These are phyloP conservation scores for Thera britannica DNA, from an alignment of 2,888 invertebrate genomes.

Conservation along the genomic window DNA sequence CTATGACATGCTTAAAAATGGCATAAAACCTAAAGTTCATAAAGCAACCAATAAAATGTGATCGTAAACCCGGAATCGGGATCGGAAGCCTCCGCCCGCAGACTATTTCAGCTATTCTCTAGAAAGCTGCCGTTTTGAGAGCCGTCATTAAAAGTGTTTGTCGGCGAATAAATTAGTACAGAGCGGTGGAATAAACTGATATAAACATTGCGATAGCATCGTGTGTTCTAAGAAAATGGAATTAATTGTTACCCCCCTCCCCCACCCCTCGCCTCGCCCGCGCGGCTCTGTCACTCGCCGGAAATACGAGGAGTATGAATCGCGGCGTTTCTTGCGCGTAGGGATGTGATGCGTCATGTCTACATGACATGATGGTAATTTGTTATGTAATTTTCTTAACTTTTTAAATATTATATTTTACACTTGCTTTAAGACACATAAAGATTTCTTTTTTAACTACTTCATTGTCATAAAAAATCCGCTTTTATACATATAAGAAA, in stretches of 20 bases:
- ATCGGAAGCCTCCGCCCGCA: conserved; percentile 6
- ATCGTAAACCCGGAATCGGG: conserved; percentile 20
- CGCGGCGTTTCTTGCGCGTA: conserved; percentile 29
- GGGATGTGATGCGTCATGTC: conserved; percentile 21
- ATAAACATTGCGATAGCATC: conserved; percentile 38
- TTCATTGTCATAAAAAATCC: no score
- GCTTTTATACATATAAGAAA: no score
- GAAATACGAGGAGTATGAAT: conserved; percentile 46
- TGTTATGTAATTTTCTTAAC: no score
- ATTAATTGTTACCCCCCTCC: conserved; percentile 40
- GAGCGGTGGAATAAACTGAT: conserved; percentile 31
- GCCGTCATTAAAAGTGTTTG: conserved; percentile 32
- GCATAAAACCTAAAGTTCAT: conserved; percentile 21
- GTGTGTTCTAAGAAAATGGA: conserved; percentile 46
- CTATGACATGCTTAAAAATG: background rate
- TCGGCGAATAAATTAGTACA: conserved; percentile 44
- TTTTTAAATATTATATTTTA: no score
- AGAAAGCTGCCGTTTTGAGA: conserved; percentile 30
- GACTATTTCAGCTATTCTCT: conserved; percentile 31
- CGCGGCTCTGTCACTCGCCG: conserved; percentile 26
- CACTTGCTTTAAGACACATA: no score
- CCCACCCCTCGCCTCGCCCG: background rate
- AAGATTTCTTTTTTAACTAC: no score
- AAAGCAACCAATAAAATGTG: conserved; percentile 18
- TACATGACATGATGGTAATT: no score